These are phyloP conservation scores for Thereva unica DNA, from an alignment of 2,888 invertebrate genomes.

Conservation along the genomic window DNA sequence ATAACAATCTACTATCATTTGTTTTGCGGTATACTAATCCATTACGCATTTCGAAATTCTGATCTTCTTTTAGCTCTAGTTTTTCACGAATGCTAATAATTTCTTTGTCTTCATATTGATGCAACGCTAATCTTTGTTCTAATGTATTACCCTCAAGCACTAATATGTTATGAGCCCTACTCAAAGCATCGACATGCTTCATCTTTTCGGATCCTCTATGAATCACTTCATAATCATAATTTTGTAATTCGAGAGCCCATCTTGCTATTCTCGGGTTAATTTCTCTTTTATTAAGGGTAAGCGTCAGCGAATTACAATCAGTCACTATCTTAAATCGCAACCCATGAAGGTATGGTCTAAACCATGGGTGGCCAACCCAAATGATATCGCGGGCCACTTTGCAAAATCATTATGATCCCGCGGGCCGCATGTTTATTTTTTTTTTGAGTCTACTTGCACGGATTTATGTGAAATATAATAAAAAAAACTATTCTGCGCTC, in stretches of 20 bases:
- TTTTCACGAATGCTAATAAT: too few species aligned
- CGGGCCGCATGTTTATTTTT: too few species aligned
- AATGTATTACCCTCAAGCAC: constrained; percentile 38
- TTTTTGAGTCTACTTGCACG: too few species aligned
- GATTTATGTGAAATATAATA: too few species aligned
- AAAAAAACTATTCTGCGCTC: too few species aligned
- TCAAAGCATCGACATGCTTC: constrained; percentile 47
- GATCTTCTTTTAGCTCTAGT: constrained; percentile 13
- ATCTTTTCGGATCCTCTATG: constrained; percentile 45
- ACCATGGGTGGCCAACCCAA: too few species aligned
- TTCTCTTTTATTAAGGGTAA: constrained; percentile 36
- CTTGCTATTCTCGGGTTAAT: constrained; percentile 31
- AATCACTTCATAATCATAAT: constrained; percentile 43
- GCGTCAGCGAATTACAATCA: constrained; percentile 30
- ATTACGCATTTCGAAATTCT: constrained; percentile 23
- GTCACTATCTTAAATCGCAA: constrained; percentile 28
- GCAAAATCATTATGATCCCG: too few species aligned
- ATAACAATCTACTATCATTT: constrained; percentile 21
- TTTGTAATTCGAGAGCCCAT: constrained; percentile 28
- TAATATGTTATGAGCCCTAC: constrained; percentile 37
- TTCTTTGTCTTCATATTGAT: too few species aligned
- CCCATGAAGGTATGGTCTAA: constrained; percentile 1
- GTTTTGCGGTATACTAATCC: constrained; percentile 31
- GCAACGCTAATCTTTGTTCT: constrained; percentile 38
- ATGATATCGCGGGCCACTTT: too few species aligned